Evolutionary conservation across 2,797 vertebrate genomes (phyloP).

Genomic region (Chromis chromis): DNA sequence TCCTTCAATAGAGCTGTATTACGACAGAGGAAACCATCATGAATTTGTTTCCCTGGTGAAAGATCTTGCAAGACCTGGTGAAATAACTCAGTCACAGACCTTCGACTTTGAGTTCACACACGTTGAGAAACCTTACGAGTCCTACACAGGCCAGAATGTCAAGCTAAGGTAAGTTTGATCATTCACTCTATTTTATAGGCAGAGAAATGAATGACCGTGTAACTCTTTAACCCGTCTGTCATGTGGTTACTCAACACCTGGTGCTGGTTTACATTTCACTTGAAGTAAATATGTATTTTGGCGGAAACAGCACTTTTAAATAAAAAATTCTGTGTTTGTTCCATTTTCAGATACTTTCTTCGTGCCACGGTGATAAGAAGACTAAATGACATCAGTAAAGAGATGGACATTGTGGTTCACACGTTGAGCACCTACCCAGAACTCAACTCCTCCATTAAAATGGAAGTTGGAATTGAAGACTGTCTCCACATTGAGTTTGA

Average conservation of each 20-base stretch:
- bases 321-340: background rate
- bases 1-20: constrained; percentile 90
- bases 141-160: constrained; percentile 98
- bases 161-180: constrained; percentile 89
- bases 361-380: constrained; percentile 95
- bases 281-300: background rate
- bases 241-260: background rate
- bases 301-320: background rate
- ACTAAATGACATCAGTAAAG: constrained; percentile 95
- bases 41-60: constrained; percentile 99
- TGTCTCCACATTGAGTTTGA: constrained; percentile 99
- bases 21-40: constrained; percentile 97
- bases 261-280: background rate
- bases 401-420: constrained; percentile 98
- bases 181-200: constrained; percentile 20
- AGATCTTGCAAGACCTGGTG: constrained; percentile 95
- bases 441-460: constrained; percentile 98
- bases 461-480: constrained; percentile 99
- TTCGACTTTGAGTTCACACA: constrained; percentile 99
- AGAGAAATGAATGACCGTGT: constrained; percentile 12
- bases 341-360: constrained; percentile 92
- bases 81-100: constrained; percentile 95
- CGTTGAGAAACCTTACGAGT: constrained; percentile 98
- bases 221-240: constrained; percentile 45
- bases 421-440: constrained; percentile 97